Base-by-base conservation (phyloP, 2,113 vertebrate genomes). In the Psittacula cyanocephala region DNA sequence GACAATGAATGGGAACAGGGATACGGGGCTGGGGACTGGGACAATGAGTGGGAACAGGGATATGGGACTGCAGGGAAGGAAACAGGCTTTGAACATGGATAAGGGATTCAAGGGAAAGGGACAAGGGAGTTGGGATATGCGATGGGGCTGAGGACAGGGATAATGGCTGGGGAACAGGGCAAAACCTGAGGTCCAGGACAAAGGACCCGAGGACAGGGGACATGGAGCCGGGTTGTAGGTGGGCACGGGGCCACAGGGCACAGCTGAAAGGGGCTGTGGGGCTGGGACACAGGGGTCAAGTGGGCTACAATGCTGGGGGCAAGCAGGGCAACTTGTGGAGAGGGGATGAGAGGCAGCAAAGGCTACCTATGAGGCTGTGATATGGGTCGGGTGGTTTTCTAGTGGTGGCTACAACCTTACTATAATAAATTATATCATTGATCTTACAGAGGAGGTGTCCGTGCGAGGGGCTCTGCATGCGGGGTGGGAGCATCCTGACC, bases 401-500 rank as follows among this genome's bases (percentile, higher is more conserved):
- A 10, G 15, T 14, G 20, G 17, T 9, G 8, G 37, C 20, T 64
- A 25, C 22, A 18, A 10, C 29, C n/a, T 86, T 31, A 6, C 13
- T 29, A n/a, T 5, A 72, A n/a, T 3, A 53, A 64, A 78, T 17
- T 24, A 28, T 19, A 43, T 7, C 9, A 29, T 19, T 23, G 49
- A 3, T 55, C 53, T 53, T 41, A 23, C 6, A 49, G 24, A 78
- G 17, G 7, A 44, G 16, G 20, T 24, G 46, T 44, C 39, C 3
- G 0, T 37, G 68, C 18, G 52, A 19, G 29, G 9, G 9, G 2
- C 25, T 55, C 27, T 1, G 2, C 19, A 22, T 19, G 27, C 1
- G 1, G 23, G 18, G 47, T 64, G 75, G 79, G 37, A 41, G 7
- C 62, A 79, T 43, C 46, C 35, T 31, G 8, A 39, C 41, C 65